These are phyloP conservation scores for Polydrusus tereticollis DNA, from an alignment of 2,888 invertebrate genomes.

Conservation along the genomic window DNA sequence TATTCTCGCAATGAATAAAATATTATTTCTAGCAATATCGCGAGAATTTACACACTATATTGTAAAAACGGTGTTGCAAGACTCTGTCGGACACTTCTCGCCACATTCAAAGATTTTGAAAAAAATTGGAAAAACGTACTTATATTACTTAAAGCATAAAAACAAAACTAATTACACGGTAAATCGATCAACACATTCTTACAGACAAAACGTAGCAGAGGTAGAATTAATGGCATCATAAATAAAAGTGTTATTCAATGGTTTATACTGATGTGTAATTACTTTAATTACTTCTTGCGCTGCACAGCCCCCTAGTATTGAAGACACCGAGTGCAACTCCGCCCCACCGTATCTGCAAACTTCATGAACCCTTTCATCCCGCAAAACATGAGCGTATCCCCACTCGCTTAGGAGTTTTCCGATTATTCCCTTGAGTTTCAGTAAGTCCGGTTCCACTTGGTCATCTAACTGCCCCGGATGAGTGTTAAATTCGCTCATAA, in stretches of 20 bases:
- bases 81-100: too few relatives aligned
- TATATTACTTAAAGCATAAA: constrained; percentile 28
- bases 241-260: constrained; percentile 94
- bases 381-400: constrained; percentile 79
- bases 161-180: neutral
- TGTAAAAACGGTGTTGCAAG: too few relatives aligned
- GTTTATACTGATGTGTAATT: constrained; percentile 95
- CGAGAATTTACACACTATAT: too few relatives aligned
- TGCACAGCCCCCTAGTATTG: constrained; percentile 87
- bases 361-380: constrained; percentile 95
- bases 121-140: neutral
- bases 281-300: constrained; percentile 98
- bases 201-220: constrained; percentile 85
- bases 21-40: too few relatives aligned
- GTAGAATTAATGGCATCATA: constrained; percentile 94
- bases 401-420: constrained; percentile 86
- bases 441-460: constrained; percentile 91
- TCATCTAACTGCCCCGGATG: constrained; percentile 90
- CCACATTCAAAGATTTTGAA: too few relatives aligned
- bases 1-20: too few relatives aligned
- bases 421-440: constrained; percentile 81
- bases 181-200: constrained; percentile 57
- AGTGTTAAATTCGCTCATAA: constrained; percentile 87
- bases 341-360: constrained; percentile 95
- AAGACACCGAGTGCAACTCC: constrained; percentile 94